phyloP scores from a whole-genome alignment of 2,797 vertebrate species.

The Notoglanidium macrostoma region DNA sequence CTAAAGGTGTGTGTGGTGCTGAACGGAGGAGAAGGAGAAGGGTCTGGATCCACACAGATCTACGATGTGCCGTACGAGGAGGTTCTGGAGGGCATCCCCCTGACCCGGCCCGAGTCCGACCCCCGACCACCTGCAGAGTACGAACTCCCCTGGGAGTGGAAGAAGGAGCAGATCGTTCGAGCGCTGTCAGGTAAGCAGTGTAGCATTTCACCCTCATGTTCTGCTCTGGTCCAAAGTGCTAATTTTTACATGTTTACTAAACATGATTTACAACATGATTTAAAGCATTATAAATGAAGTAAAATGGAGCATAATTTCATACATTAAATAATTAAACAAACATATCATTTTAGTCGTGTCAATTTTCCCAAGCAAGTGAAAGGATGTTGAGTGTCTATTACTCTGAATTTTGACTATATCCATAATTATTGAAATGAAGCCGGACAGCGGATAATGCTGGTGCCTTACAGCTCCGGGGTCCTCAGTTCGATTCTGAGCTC shows the following conservation, averaged over 20 bases:
- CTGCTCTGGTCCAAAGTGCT: not conserved
- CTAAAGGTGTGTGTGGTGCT: constrained; percentile 88
- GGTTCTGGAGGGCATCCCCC: constrained; percentile 74
- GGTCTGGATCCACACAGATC: constrained; percentile 78
- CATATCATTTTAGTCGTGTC: not conserved
- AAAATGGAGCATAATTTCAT: no score
- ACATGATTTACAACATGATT: not conserved
- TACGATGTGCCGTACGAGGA: constrained; percentile 91
- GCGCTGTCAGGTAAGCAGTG: constrained; percentile 84
- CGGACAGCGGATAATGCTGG: not conserved
- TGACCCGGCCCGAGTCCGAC: constrained; percentile 85
- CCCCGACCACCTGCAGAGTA: constrained; percentile 86
- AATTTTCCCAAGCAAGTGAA: not conserved
- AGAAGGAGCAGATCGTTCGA: constrained; percentile 92
- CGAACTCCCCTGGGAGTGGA: constrained; percentile 97
- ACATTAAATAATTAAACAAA: not conserved
- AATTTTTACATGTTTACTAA: no score
- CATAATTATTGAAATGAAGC: not conserved
- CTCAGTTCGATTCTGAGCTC: not conserved
- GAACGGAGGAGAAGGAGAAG: constrained; percentile 73
- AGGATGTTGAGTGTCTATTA: not conserved
- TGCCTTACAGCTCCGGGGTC: not conserved
- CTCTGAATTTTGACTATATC: not conserved
- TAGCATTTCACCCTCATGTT: not conserved
- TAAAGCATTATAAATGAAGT: not conserved